Evolutionary conservation across 2,113 vertebrate genomes (phyloP), one percentile per base, ranked within the genome.

Genomic region (Pavo muticus): DNA sequence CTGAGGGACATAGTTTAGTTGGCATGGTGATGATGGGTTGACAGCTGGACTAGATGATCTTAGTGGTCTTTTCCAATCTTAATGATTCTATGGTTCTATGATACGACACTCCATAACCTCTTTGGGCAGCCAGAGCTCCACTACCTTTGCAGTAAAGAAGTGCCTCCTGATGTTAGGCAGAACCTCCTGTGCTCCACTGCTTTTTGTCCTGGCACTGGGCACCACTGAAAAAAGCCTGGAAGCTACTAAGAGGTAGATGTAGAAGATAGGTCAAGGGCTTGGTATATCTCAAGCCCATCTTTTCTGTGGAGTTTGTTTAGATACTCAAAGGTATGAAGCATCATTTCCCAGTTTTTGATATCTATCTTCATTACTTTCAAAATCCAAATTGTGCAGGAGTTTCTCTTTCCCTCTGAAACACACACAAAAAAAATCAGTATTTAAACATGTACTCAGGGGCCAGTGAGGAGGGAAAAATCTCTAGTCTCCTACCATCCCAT

Each of bases 341-440:
- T 17, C 2, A 30, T 48, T 39, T 84, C 13, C 5, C 45, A 8
- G 4, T 65, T 75, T 83, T 80, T 40, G 2, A 19, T 56, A 69
- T 42, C 9, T 23, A 57, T 11, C 19, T 30, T 39, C 13, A 35
- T 64, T 45, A 50, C 19, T 69, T 84, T 65, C 10, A 47, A 80
- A 71, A 47, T 47, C n/a, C 21, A 15, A 4, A 4, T 21, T 5
- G 3, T 57, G 2, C 0, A 1, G 2, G 3, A 40, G 1, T 82
- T 76, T 67, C 25, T 54, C 35, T 44, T 77, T 67, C 4, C 21
- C n/a, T 67, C 80, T 35, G 57, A 52, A 64, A 18, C 14, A 45
- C 9, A 69, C 40, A 40, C 40, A 40, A 54, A 57, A 60, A 29
- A 35, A 35, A 39, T 50, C 37, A 74, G 14, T 54, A 69, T 7